These are phyloP conservation scores for Cololabis saira DNA, from an alignment of 2,113 vertebrate species.

Conservation along the genomic window DNA sequence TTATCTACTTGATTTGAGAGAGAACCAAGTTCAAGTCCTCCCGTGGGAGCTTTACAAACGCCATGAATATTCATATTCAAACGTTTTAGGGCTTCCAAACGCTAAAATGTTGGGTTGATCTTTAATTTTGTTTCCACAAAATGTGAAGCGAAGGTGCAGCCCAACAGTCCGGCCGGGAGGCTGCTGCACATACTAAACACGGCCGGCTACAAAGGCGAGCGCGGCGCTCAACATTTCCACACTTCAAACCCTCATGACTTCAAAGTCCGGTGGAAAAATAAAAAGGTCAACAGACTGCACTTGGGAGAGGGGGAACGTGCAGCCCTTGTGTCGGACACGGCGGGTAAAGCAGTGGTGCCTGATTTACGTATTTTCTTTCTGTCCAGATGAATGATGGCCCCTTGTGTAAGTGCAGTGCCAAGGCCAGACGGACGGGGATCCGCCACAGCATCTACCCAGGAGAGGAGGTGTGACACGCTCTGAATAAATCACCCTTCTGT, in stretches of 20 bases:
- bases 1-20: no score
- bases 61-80: no score
- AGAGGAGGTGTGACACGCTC: slow-evolving; percentile 87
- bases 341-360: slow-evolving; percentile 35
- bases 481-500: slow-evolving; percentile 69
- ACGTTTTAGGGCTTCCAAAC: no score
- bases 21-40: no score
- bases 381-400: slow-evolving; percentile 98
- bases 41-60: no score
- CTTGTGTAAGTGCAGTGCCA: slow-evolving; percentile 97
- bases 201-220: no score
- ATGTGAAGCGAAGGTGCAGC: no score
- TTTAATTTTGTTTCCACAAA: no score
- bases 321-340: slow-evolving; percentile 3
- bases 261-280: background rate
- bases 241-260: slow-evolving; percentile 2
- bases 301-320: slow-evolving; percentile 15
- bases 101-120: no score
- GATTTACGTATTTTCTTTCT: slow-evolving; percentile 54
- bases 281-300: slow-evolving; percentile 41
- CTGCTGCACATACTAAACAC: no score
- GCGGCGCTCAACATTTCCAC: no score
- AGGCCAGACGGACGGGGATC: slow-evolving; percentile 95
- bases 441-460: slow-evolving; percentile 99
- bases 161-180: no score